Conservation (phyloP, 2,888 invertebrate species). For the Adineta ricciae region DNA sequence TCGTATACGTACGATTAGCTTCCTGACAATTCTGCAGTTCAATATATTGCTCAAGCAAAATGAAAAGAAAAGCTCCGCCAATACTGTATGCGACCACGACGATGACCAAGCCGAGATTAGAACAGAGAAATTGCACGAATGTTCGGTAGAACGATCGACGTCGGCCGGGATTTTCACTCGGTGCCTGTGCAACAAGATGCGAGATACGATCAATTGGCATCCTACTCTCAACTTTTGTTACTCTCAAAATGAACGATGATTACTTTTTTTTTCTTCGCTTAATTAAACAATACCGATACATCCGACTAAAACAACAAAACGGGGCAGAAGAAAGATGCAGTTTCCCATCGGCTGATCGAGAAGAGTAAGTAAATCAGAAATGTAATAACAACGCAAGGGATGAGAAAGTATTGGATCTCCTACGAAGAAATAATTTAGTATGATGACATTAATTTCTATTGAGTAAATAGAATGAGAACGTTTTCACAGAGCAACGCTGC, state of each 20-base stretch:
- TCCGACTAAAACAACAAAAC: background rate
- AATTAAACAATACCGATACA: background rate
- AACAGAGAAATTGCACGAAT: slow-evolving; percentile 17
- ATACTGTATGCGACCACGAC: slow-evolving; percentile 24
- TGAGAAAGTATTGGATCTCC: no score
- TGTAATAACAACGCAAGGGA: background rate
- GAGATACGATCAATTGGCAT: background rate
- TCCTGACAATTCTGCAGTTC: slow-evolving; percentile 38
- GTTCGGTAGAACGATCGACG: background rate
- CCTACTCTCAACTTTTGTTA: background rate
- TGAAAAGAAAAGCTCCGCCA: slow-evolving; percentile 34
- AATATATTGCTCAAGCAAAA: slow-evolving; percentile 39
- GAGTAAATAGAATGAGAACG: no score
- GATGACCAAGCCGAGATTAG: slow-evolving; percentile 27
- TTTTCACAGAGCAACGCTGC: no score
- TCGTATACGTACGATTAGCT: slow-evolving; percentile 4
- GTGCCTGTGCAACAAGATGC: background rate
- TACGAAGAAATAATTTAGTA: background rate
- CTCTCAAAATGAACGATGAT: background rate
- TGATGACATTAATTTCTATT: no score
- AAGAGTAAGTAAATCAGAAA: background rate
- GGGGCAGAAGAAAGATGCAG: background rate
- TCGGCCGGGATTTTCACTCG: background rate
- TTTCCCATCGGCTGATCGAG: background rate
- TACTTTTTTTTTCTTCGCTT: background rate